These are phyloP conservation scores for Anhinga rufa DNA, from an alignment of 2,113 vertebrate genomes.

Conservation along the genomic window DNA sequence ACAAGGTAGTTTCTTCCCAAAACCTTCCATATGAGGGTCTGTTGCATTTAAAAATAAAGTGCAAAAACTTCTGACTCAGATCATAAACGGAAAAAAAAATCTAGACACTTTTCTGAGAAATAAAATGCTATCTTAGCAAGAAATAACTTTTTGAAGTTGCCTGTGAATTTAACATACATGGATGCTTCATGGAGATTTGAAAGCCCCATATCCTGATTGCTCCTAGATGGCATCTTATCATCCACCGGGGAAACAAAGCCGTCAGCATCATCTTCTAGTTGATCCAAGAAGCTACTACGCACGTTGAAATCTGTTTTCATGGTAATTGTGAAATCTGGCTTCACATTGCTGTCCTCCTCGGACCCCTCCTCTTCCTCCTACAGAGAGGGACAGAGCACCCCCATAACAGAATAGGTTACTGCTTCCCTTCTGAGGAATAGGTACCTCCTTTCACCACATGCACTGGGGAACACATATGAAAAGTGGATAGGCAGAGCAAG, in stretches of 20 bases:
- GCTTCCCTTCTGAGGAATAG: not conserved
- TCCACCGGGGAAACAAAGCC: conserved; percentile 94
- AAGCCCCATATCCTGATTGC: conserved; percentile 84
- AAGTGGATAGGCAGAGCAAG: conserved; percentile 4
- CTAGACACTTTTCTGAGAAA: not conserved
- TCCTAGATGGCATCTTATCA: conserved; percentile 81
- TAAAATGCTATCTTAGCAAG: not conserved
- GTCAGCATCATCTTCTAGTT: conserved; percentile 86
- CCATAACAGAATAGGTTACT: not conserved
- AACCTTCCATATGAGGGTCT: not conserved
- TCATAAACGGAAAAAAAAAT: not conserved
- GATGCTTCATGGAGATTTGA: conserved; percentile 95
- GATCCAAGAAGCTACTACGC: conserved; percentile 85
- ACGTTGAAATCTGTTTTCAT: conserved; percentile 78
- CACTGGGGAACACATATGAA: not conserved
- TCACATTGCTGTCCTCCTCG: conserved; percentile 81
- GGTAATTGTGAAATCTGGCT: conserved; percentile 75
- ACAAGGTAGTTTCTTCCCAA: not conserved
- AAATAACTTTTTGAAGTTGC: not conserved
- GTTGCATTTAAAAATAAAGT: not conserved
- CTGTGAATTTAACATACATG: conserved; percentile 76
- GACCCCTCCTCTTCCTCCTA: conserved; percentile 94
- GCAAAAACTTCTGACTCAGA: not conserved
- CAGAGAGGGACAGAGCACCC: conserved; percentile 4
- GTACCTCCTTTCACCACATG: not conserved